Percentiles rank a stretch among this genome's conserved stretches.
Evolutionary conservation across 2,797 vertebrate genomes (phyloP).

Genomic region (Malurus splendens): DNA sequence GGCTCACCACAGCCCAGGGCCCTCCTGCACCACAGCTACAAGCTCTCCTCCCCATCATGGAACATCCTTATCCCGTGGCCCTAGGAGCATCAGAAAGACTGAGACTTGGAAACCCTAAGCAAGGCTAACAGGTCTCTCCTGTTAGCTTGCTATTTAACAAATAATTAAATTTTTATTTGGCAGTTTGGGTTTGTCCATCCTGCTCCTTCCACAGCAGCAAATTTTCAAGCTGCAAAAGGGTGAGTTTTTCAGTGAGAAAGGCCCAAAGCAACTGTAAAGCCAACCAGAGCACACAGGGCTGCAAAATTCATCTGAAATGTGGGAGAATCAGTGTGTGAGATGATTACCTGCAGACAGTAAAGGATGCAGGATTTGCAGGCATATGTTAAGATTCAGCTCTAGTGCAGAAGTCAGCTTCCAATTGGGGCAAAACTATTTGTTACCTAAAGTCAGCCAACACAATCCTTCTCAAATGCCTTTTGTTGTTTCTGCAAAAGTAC

Average conservation of each 20-base stretch:
- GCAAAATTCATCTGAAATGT: neutral
- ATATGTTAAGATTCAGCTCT: neutral
- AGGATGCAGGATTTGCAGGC: neutral
- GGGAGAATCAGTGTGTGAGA: neutral
- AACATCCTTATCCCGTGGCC: neutral
- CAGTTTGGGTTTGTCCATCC: neutral
- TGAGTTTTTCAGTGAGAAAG: neutral
- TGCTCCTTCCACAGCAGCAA: neutral
- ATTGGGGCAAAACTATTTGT: neutral
- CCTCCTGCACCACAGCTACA: fast-evolving
- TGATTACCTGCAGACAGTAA: neutral
- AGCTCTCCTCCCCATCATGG: neutral
- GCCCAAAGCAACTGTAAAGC: neutral
- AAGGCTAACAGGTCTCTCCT: neutral
- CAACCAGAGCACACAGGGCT: neutral
- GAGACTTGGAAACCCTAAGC: neutral
- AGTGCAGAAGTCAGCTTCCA: neutral
- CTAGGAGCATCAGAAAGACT: neutral
- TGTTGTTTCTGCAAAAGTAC: neutral
- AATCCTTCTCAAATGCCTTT: neutral
- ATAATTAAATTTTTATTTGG: neutral
- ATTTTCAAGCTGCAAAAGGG: neutral
- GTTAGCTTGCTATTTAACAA: neutral
- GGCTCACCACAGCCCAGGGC: neutral
- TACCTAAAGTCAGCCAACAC: neutral